Evolutionary conservation across 92 coral and sea anemone genomes (phyloP).

Genomic region (Anthopleura xanthogrammica): DNA sequence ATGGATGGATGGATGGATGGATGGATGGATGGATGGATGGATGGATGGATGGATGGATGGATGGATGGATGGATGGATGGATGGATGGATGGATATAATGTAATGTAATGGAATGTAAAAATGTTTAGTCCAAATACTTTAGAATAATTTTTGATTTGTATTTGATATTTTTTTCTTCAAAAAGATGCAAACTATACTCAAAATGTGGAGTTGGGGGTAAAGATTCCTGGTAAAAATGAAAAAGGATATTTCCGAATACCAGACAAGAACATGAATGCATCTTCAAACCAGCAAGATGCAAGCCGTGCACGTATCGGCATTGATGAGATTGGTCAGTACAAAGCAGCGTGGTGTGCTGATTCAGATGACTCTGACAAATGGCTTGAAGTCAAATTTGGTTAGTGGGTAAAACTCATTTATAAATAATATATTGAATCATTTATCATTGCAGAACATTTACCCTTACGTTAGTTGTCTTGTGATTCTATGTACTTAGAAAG

Average conservation of each 20-base stretch:
- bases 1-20: too few relatives aligned
- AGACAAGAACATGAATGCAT: slow-evolving; percentile 1
- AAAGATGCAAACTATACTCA: not conserved
- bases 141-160: not conserved
- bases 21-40: too few relatives aligned
- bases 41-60: not conserved
- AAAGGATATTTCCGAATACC: not conserved
- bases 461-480: too few relatives aligned
- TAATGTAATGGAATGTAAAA: too few relatives aligned
- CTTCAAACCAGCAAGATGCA: not conserved
- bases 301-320: slow-evolving; percentile 18
- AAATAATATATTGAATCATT: too few relatives aligned
- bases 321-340: not conserved
- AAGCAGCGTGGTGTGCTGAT: slow-evolving; percentile 22
- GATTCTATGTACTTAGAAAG: too few relatives aligned
- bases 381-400: slow-evolving; percentile 24
- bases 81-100: not conserved
- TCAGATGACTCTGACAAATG: not conserved
- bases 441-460: too few relatives aligned
- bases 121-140: too few relatives aligned
- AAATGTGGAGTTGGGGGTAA: slow-evolving; percentile 4
- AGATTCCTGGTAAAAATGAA: not conserved
- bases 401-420: not conserved
- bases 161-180: not conserved
- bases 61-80: not conserved